These are phyloP conservation scores for Mionectes olivaceus DNA, from an alignment of 2,797 vertebrate species.

Conservation along the genomic window DNA sequence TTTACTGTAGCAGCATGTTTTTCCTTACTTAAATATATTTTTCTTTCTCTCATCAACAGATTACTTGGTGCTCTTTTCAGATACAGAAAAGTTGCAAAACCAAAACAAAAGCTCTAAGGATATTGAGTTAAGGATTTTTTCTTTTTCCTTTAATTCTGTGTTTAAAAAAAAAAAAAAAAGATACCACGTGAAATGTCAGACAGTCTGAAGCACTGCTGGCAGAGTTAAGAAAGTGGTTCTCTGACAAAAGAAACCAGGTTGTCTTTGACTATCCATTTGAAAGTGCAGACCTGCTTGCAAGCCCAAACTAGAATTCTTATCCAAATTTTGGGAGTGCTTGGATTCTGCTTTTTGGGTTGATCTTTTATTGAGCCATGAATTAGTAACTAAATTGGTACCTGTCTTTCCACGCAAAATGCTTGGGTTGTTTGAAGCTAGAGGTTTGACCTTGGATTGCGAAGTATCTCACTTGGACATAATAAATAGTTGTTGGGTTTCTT, in stretches of 20 bases:
- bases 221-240: slow-evolving; percentile 67
- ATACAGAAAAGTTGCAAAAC: slow-evolving; percentile 65
- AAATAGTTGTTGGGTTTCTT: neutral
- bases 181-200: slow-evolving; percentile 29
- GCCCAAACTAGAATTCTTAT: slow-evolving; percentile 19
- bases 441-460: neutral
- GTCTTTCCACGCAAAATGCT: neutral
- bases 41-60: slow-evolving; percentile 64
- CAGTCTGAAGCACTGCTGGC: slow-evolving; percentile 68
- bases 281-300: slow-evolving; percentile 29
- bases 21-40: slow-evolving; percentile 70
- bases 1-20: slow-evolving; percentile 70
- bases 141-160: slow-evolving; percentile 51
- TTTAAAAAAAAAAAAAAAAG: neutral
- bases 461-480: neutral
- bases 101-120: slow-evolving; percentile 70
- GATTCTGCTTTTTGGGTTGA: slow-evolving; percentile 18
- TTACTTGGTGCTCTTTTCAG: slow-evolving; percentile 63
- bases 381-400: neutral
- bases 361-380: neutral
- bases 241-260: slow-evolving; percentile 67
- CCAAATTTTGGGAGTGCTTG: slow-evolving; percentile 32
- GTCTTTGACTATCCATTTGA: slow-evolving; percentile 61
- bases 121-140: slow-evolving; percentile 56
- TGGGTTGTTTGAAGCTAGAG: neutral